phyloP scores from a whole-genome alignment of 2,888 invertebrate species.

The Vesta saturnalis region DNA sequence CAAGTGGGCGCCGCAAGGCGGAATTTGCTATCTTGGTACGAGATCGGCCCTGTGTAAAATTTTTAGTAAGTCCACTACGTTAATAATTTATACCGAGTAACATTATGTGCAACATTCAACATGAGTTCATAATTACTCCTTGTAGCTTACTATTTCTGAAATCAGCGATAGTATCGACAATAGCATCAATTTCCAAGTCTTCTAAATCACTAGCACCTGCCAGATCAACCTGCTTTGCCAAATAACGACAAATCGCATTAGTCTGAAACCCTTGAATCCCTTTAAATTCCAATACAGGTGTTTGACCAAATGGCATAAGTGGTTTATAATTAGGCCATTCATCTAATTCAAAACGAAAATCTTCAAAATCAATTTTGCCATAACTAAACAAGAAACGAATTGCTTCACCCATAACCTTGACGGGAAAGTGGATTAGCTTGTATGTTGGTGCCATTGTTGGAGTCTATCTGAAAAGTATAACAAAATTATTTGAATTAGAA shows the following conservation, averaged over 20 bases:
- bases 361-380: conserved; percentile 70
- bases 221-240: conserved; percentile 69
- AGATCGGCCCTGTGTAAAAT: too few species aligned
- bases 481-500: too few species aligned
- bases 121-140: conserved; percentile 46
- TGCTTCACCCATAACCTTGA: conserved; percentile 71
- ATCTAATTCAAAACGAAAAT: conserved; percentile 64
- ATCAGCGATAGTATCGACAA: conserved; percentile 70
- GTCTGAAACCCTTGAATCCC: conserved; percentile 71
- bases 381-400: conserved; percentile 71
- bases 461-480: too few species aligned
- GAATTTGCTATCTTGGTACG: too few species aligned
- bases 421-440: conserved; percentile 71
- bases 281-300: conserved; percentile 71
- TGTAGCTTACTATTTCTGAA: conserved; percentile 69
- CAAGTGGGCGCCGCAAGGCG: too few species aligned
- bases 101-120: too few species aligned
- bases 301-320: conserved; percentile 70
- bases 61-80: too few species aligned
- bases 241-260: conserved; percentile 68
- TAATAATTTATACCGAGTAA: too few species aligned
- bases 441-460: conserved; percentile 59
- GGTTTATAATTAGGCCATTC: conserved; percentile 54
- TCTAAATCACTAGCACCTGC: conserved; percentile 68
- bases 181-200: conserved; percentile 70